Evolutionary conservation across 2,797 vertebrate species (phyloP).

Genomic region (Coregonus sp.): DNA sequence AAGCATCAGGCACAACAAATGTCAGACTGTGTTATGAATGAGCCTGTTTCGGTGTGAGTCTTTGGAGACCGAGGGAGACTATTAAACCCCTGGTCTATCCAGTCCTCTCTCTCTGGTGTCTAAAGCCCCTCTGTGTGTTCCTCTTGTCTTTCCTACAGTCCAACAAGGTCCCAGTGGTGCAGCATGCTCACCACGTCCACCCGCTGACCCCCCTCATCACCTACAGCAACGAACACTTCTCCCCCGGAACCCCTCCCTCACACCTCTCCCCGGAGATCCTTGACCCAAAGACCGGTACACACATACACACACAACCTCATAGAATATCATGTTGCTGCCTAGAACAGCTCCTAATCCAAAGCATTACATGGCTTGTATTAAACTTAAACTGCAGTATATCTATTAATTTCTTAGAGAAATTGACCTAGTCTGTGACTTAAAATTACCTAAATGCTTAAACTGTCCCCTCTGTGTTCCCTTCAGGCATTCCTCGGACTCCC

Average conservation of each 20-base stretch:
- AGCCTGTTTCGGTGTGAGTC: too few relatives aligned
- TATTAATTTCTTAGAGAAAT: not conserved
- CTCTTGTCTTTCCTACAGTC: slow-evolving; percentile 73
- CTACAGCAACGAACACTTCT: slow-evolving; percentile 97
- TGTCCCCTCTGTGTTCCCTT: slow-evolving; percentile 4
- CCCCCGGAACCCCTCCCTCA: slow-evolving; percentile 84
- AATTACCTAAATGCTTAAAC: slow-evolving; percentile 7
- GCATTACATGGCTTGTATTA: not conserved
- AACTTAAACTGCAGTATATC: not conserved
- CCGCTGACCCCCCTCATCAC: slow-evolving; percentile 97
- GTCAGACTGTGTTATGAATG: slow-evolving; percentile 3
- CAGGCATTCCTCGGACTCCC: slow-evolving; percentile 93
- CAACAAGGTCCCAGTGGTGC: slow-evolving; percentile 94
- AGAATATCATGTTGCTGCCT: not conserved
- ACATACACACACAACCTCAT: not conserved
- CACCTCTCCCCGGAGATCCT: slow-evolving; percentile 93
- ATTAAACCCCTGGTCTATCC: too few relatives aligned
- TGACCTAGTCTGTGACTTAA: not conserved
- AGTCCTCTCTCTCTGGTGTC: not conserved
- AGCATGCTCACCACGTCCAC: slow-evolving; percentile 94
- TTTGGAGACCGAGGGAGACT: too few relatives aligned
- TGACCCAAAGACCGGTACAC: slow-evolving; percentile 92
- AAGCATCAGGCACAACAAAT: not conserved
- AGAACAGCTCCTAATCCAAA: not conserved
- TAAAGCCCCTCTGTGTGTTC: slow-evolving; percentile 6